Conservation (phyloP, 2,888 invertebrate genomes). For the Drosophila sordidula region DNA sequence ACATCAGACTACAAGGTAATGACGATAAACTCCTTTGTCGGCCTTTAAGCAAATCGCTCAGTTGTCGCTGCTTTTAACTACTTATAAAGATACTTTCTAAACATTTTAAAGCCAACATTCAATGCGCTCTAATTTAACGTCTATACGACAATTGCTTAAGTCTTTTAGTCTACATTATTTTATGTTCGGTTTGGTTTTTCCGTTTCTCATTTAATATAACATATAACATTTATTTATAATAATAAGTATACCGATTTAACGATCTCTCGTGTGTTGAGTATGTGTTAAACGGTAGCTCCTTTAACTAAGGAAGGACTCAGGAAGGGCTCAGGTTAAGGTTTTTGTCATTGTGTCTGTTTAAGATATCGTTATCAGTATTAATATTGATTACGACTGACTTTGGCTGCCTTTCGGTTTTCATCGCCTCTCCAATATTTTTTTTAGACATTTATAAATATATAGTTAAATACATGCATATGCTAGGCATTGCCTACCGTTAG, state of each 20-base stretch:
- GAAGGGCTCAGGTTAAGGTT: constrained; percentile 28
- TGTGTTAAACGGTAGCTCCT: constrained; percentile 19
- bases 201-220: constrained; percentile 27
- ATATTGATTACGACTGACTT: neutral
- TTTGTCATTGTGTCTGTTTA: constrained; percentile 4
- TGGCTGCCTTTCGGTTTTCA: neutral
- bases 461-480: constrained; percentile 31
- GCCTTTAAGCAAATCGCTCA: constrained; percentile 19
- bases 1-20: constrained; percentile 63
- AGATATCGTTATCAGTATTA: neutral
- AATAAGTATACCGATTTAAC: constrained; percentile 35
- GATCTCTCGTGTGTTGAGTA: constrained; percentile 9
- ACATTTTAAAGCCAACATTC: constrained; percentile 82
- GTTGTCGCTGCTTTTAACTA: constrained; percentile 37
- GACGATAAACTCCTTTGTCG: constrained; percentile 43
- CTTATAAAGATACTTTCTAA: constrained; percentile 49
- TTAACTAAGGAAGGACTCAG: constrained; percentile 37
- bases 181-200: constrained; percentile 22
- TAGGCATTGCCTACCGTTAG: constrained; percentile 23
- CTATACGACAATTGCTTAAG: constrained; percentile 84
- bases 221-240: constrained; percentile 41
- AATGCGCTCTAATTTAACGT: constrained; percentile 84
- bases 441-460: constrained; percentile 17
- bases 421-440: constrained; percentile 1
- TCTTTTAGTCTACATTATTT: constrained; percentile 82